Evolutionary conservation across 2,113 vertebrate genomes (phyloP).

Genomic region (Puntigrus tetrazona): DNA sequence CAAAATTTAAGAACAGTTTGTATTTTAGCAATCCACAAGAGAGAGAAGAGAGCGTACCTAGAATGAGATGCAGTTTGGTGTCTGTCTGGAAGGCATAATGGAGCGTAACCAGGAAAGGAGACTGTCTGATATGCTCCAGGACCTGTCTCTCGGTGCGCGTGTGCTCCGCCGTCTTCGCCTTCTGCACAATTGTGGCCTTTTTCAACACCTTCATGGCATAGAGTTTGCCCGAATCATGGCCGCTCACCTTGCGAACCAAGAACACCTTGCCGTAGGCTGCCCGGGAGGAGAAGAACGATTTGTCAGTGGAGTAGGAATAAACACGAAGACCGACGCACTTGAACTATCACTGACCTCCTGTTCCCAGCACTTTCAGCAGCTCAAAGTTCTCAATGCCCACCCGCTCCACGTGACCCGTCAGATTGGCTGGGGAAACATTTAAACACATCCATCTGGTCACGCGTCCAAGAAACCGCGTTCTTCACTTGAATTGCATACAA

Average conservation of each 20-base stretch:
- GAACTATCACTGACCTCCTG: constrained; percentile 85
- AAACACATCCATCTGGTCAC: constrained; percentile 38
- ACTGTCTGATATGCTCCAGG: constrained; percentile 93
- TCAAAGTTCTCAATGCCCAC: constrained; percentile 99
- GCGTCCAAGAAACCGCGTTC: neutral
- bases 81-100: constrained; percentile 99
- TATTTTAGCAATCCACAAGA: neutral
- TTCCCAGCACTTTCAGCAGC: constrained; percentile 93
- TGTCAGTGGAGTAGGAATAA: neutral
- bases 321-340: constrained; percentile 2
- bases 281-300: constrained; percentile 14
- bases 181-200: constrained; percentile 96
- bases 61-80: constrained; percentile 96
- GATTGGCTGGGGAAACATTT: constrained; percentile 81
- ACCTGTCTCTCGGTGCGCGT: constrained; percentile 92
- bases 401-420: constrained; percentile 94
- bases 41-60: constrained; percentile 73
- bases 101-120: constrained; percentile 91
- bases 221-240: constrained; percentile 89
- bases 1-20: neutral
- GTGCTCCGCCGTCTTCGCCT: constrained; percentile 96
- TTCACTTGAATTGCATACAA: neutral
- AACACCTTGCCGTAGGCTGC: constrained; percentile 97
- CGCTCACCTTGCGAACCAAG: constrained; percentile 93
- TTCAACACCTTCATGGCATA: constrained; percentile 99